A percentile compares a stretch with the other conserved stretches of the same genome.
These are phyloP conservation scores for Pherbina coryleti DNA, from an alignment of 2,888 invertebrate species.

Conservation along the genomic window DNA sequence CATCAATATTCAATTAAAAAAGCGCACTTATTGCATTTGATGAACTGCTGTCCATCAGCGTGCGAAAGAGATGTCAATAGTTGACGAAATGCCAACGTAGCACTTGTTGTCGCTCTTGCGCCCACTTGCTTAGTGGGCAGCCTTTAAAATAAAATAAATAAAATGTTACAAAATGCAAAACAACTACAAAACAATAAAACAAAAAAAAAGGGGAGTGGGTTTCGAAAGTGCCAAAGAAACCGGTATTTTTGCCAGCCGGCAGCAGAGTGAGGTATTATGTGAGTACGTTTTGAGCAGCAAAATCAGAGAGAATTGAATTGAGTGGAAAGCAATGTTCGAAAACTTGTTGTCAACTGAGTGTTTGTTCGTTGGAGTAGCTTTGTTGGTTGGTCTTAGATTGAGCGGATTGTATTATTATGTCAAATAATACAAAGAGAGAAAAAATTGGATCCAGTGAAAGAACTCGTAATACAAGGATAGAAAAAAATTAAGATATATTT, in stretches of 20 bases:
- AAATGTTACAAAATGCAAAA: background rate
- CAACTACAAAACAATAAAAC: background rate
- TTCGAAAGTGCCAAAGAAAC: slow-evolving; percentile 12
- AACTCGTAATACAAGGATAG: background rate
- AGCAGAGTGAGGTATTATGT: background rate
- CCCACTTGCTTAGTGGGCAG: background rate
- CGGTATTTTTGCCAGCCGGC: slow-evolving; percentile 24
- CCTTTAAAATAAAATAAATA: slow-evolving; percentile 9
- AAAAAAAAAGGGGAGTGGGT: slow-evolving; percentile 24
- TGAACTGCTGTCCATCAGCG: slow-evolving; percentile 67
- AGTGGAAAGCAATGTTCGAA: background rate
- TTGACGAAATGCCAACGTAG: background rate
- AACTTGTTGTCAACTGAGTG: background rate
- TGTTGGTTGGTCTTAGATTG: background rate
- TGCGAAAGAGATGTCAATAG: slow-evolving; percentile 38
- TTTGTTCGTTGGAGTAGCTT: background rate
- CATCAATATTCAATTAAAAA: slow-evolving; percentile 58
- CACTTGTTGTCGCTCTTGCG: slow-evolving; percentile 10
- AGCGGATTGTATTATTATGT: background rate
- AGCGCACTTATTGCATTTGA: slow-evolving; percentile 54
- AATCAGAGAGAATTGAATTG: background rate
- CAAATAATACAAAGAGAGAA: background rate
- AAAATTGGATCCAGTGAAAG: background rate
- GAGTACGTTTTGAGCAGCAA: background rate
- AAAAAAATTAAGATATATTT: background rate